Evolutionary conservation across 2,113 vertebrate genomes (phyloP).

Genomic region (Lagenorhynchus albirostris): DNA sequence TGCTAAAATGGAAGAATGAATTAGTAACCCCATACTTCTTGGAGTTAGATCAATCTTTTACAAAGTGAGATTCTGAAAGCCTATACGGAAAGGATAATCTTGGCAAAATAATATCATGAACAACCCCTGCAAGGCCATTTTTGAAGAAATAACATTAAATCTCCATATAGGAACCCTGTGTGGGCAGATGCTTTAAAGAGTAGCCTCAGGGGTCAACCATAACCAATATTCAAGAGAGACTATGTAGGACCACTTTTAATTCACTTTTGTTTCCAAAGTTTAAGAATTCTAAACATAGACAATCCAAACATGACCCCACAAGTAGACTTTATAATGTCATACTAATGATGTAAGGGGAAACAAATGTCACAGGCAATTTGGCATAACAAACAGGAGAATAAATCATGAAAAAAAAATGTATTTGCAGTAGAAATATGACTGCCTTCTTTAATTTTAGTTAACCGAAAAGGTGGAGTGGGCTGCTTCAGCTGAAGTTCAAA

Average conservation of each 20-base stretch:
- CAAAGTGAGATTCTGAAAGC: neutral
- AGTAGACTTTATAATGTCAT: neutral
- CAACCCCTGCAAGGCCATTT: neutral
- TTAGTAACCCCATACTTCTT: neutral
- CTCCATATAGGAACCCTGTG: neutral
- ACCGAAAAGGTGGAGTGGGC: neutral
- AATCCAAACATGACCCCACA: neutral
- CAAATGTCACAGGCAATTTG: neutral
- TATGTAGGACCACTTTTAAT: neutral
- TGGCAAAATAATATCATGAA: neutral
- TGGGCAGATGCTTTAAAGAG: neutral
- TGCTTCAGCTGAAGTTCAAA: neutral
- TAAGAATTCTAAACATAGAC: neutral
- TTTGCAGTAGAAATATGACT: neutral
- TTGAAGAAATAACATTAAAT: neutral
- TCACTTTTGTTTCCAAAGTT: neutral
- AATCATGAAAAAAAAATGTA: neutral
- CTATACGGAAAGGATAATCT: neutral
- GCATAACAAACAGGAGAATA: neutral
- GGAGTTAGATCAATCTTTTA: neutral
- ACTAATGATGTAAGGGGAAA: conserved; percentile 5
- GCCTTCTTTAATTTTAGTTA: neutral
- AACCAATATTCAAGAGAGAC: neutral
- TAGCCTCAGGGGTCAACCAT: neutral
- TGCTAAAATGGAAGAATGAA: neutral